These are phyloP conservation scores for Phytoseiulus persimilis DNA, from an alignment of 2,888 invertebrate genomes.

Conservation along the genomic window DNA sequence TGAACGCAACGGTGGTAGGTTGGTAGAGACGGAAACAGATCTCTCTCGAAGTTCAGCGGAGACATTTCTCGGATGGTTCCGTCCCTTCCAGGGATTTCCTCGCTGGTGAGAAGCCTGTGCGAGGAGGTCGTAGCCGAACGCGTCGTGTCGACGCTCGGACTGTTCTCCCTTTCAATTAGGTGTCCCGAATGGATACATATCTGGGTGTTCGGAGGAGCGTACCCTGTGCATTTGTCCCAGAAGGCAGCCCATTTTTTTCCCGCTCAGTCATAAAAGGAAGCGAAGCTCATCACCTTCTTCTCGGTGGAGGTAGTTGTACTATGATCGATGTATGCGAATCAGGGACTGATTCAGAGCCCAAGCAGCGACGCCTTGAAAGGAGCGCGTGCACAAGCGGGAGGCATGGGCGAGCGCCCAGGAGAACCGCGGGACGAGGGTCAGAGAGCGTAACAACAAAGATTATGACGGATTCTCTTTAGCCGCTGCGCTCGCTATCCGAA, in stretches of 20 bases:
- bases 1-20: too few species aligned
- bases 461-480: background rate
- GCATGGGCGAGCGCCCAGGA: background rate
- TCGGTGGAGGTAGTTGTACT: background rate
- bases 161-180: background rate
- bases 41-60: too few species aligned
- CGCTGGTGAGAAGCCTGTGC: too few species aligned
- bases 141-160: background rate
- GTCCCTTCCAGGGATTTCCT: too few species aligned
- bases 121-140: too few species aligned
- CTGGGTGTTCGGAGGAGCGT: background rate
- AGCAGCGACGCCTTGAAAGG: background rate
- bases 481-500: background rate
- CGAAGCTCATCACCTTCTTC: background rate
- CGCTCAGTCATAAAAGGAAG: background rate
- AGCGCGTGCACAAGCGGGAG: background rate
- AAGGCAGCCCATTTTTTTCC: background rate
- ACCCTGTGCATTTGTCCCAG: background rate
- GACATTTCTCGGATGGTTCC: too few species aligned
- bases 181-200: background rate
- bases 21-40: too few species aligned
- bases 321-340: background rate
- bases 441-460: conserved; percentile 5
- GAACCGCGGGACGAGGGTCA: background rate
- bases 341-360: background rate